phyloP scores from a whole-genome alignment of 1,140 invertebrate genomes.

The Arion vulgaris region DNA sequence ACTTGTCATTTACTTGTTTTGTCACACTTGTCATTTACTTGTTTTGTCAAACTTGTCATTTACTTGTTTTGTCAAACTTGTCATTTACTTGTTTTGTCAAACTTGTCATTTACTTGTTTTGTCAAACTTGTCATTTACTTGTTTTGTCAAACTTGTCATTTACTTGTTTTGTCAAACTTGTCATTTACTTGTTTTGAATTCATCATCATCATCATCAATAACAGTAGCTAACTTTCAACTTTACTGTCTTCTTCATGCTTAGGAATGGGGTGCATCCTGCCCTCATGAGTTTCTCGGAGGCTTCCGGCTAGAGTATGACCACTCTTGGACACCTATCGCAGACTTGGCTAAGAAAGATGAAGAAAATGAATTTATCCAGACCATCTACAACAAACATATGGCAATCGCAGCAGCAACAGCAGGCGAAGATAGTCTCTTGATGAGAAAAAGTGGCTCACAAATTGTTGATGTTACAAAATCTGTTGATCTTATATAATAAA shows the following conservation, averaged over 20 bases:
- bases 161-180: too few relatives aligned
- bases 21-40: too few relatives aligned
- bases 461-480: neutral
- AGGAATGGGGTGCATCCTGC: conserved; percentile 79
- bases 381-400: conserved; percentile 60
- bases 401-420: conserved; percentile 46
- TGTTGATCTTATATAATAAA: neutral
- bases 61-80: too few relatives aligned
- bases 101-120: too few relatives aligned
- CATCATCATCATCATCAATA: too few relatives aligned
- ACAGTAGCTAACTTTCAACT: too few relatives aligned
- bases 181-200: too few relatives aligned
- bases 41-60: too few relatives aligned
- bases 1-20: too few relatives aligned
- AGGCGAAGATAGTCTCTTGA: neutral
- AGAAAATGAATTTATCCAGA: conserved; percentile 62
- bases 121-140: too few relatives aligned
- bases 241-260: conserved; percentile 28
- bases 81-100: too few relatives aligned
- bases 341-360: conserved; percentile 45
- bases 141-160: too few relatives aligned
- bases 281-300: conserved; percentile 79
- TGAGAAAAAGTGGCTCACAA: neutral
- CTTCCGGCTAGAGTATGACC: conserved; percentile 80
- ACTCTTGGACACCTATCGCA: conserved; percentile 78